These are phyloP conservation scores for Brachyhypopomus gauderio DNA, from an alignment of 2,113 vertebrate species.

Conservation along the genomic window DNA sequence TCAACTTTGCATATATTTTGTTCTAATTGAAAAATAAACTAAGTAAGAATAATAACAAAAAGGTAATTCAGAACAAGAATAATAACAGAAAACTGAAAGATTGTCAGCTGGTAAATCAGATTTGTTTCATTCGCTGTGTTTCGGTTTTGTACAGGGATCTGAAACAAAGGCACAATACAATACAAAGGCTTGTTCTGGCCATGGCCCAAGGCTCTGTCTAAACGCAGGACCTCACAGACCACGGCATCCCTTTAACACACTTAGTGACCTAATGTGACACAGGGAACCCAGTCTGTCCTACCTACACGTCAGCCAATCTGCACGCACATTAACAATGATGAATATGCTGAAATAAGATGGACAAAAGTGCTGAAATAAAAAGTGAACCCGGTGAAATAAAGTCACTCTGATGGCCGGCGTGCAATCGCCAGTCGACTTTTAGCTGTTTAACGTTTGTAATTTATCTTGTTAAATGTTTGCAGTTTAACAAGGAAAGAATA, in stretches of 20 bases:
- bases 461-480: background rate
- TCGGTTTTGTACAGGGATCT: background rate
- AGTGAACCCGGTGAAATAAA: background rate
- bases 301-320: constrained; percentile 6
- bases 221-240: constrained; percentile 4
- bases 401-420: background rate
- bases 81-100: no score
- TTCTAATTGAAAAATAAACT: no score
- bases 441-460: no score
- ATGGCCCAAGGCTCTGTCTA: constrained; percentile 6
- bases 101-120: no score
- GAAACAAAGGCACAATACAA: constrained; percentile 2
- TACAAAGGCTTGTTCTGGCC: constrained; percentile 3
- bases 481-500: background rate
- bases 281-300: constrained; percentile 24
- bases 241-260: constrained; percentile 20
- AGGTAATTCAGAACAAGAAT: no score
- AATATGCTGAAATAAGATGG: background rate
- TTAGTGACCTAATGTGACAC: constrained; percentile 32
- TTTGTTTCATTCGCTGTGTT: no score
- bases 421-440: background rate
- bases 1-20: no score
- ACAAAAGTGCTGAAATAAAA: background rate
- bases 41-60: no score
- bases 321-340: background rate